Evolutionary conservation across 1,140 invertebrate species (phyloP).

Genomic region (Drosophila arawakana): DNA sequence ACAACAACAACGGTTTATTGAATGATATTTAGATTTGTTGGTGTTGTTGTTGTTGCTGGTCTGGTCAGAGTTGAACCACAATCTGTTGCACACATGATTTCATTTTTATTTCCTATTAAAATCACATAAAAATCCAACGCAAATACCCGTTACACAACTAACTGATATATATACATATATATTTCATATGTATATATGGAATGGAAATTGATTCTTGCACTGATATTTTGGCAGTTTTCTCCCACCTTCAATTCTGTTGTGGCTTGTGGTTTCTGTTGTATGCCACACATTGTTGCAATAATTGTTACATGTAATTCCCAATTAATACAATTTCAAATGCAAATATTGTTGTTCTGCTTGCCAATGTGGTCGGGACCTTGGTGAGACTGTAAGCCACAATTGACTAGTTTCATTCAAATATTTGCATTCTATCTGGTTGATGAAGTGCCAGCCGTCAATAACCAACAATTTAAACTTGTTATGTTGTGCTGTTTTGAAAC

Average conservation of each 20-base stretch:
- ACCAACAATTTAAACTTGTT: neutral
- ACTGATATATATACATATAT: conserved; percentile 44
- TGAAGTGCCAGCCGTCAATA: neutral
- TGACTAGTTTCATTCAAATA: conserved; percentile 10
- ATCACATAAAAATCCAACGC: conserved; percentile 80
- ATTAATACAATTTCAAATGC: conserved; percentile 49
- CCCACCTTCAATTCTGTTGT: conserved; percentile 7
- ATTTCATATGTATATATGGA: neutral
- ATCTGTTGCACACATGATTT: conserved; percentile 83
- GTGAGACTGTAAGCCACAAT: neutral
- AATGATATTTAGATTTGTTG: conserved; percentile 6
- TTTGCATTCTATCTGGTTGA: conserved; percentile 9
- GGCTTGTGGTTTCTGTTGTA: conserved; percentile 8
- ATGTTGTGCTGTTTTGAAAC: neutral
- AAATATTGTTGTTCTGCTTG: conserved; percentile 29
- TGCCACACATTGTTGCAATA: conserved; percentile 29
- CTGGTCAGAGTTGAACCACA: conserved; percentile 47
- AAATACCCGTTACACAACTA: conserved; percentile 42
- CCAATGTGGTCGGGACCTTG: conserved; percentile 6
- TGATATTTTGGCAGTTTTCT: conserved; percentile 12
- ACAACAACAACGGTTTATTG: conserved; percentile 25
- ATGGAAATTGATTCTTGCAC: conserved; percentile 44
- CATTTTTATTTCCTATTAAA: conserved; percentile 83
- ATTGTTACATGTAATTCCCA: conserved; percentile 57
- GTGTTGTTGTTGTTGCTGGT: conserved; percentile 14